Evolutionary conservation across 1,140 invertebrate species (phyloP).

Genomic region (Trissolcus basalis): DNA sequence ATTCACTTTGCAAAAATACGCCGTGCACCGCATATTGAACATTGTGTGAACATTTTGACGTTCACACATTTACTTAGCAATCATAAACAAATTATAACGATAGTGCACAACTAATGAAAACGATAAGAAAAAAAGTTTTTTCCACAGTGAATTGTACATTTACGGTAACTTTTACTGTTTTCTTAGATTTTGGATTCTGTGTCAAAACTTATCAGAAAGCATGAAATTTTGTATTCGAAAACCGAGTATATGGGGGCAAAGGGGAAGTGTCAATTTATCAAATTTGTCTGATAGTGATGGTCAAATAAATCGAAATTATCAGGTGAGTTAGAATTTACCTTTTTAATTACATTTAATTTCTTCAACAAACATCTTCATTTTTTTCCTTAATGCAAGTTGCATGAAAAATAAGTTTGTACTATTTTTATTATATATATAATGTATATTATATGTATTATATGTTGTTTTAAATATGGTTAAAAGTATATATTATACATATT

Average conservation of each 20-base stretch:
- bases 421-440: no score
- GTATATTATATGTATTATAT: no score
- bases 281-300: constrained; percentile 61
- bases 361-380: no score
- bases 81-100: not conserved
- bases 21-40: not conserved
- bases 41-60: not conserved
- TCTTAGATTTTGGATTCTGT: no score
- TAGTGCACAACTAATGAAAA: no score
- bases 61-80: not conserved
- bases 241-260: constrained; percentile 65
- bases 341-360: not conserved
- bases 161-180: no score
- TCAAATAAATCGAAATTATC: constrained; percentile 17
- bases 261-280: constrained; percentile 67
- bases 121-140: no score
- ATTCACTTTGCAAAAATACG: not conserved
- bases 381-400: no score
- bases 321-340: constrained; percentile 15
- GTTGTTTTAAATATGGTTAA: no score
- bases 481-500: no score
- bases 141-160: no score
- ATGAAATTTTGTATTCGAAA: constrained; percentile 72
- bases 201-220: not conserved
- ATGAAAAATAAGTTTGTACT: no score